phyloP scores from a whole-genome alignment of 2,888 invertebrate species.

The Mantis religiosa region DNA sequence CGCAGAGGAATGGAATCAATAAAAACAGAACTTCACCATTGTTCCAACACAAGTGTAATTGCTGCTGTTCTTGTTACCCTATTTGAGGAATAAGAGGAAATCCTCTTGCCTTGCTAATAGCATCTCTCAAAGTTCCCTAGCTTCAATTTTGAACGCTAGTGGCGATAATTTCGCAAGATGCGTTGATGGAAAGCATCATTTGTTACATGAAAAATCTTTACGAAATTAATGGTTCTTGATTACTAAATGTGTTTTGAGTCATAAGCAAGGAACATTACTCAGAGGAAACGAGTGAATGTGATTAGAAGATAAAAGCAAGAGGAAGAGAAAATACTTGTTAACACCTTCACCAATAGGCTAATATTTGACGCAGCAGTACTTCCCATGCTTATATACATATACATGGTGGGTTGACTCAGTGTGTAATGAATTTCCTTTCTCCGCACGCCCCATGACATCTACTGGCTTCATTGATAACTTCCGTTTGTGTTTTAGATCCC shows the following conservation, averaged over 20 bases:
- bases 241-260: not conserved
- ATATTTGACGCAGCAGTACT: not conserved
- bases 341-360: not conserved
- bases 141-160: not conserved
- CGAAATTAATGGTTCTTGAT: not conserved
- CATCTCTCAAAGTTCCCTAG: not conserved
- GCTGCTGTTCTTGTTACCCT: too few species aligned
- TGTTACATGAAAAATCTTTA: not conserved
- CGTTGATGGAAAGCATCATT: not conserved
- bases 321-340: not conserved
- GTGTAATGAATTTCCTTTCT: constrained; percentile 15
- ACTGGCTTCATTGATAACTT: constrained; percentile 14
- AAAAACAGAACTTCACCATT: too few species aligned
- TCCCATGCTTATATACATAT: not conserved
- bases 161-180: not conserved
- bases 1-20: too few species aligned
- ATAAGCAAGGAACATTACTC: not conserved
- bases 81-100: not conserved
- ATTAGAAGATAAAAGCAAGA: not conserved
- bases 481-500: constrained; percentile 10
- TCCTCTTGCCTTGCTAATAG: not conserved
- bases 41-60: too few species aligned
- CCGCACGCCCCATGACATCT: not conserved
- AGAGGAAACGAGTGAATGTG: not conserved
- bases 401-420: not conserved